These are phyloP conservation scores for Dasyprocta punctata DNA, from an alignment of 2,113 vertebrate species.

Conservation along the genomic window DNA sequence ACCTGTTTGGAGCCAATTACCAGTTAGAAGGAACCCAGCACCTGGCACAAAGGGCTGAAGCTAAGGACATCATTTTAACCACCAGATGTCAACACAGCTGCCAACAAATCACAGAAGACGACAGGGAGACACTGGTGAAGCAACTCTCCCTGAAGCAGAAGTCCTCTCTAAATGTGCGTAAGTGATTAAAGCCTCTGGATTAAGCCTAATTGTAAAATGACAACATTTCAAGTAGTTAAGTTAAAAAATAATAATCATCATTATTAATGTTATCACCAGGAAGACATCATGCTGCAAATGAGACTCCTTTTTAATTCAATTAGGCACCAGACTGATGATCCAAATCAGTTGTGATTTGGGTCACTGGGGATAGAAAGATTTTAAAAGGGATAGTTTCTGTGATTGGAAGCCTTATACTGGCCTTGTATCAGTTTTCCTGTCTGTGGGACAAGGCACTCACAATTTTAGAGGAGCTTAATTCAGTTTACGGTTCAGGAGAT, in stretches of 20 bases:
- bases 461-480: neutral
- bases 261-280: neutral
- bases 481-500: neutral
- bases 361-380: neutral
- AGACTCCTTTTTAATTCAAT: constrained; percentile 36
- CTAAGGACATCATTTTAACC: neutral
- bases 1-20: neutral
- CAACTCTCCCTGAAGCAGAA: neutral
- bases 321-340: neutral
- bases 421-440: neutral
- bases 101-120: neutral
- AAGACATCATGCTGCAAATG: constrained; percentile 31
- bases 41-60: neutral
- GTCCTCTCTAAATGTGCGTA: neutral
- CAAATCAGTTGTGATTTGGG: neutral
- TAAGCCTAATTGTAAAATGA: constrained; percentile 31
- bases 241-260: constrained; percentile 44
- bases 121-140: neutral
- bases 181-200: neutral
- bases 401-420: neutral
- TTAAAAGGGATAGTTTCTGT: neutral
- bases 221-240: neutral
- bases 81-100: neutral
- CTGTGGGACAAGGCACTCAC: neutral
- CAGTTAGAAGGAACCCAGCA: neutral